phyloP scores from a whole-genome alignment of 2,797 vertebrate species.

The Gobio occitaniae region DNA sequence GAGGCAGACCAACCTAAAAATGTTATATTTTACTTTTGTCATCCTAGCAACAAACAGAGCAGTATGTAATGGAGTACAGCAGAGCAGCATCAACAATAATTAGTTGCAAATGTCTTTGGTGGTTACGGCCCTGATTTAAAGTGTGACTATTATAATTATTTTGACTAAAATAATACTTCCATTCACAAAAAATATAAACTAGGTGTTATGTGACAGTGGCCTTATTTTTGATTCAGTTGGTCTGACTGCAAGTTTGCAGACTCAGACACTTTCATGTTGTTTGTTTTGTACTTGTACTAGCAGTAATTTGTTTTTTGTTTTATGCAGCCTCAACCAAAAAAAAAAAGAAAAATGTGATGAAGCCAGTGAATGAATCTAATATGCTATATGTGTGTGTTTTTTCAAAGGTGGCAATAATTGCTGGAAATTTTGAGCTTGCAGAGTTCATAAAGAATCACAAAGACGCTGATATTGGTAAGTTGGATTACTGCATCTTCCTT shows the following conservation, averaged over 20 bases:
- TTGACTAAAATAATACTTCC: background rate
- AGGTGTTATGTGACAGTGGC: slow-evolving; percentile 26
- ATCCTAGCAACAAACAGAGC: too few relatives aligned
- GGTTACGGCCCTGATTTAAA: too few relatives aligned
- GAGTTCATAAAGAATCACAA: slow-evolving; percentile 89
- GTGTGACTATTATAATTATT: background rate
- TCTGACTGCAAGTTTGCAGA: slow-evolving; percentile 35
- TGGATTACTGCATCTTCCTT: background rate
- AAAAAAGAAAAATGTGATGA: background rate
- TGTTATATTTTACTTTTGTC: too few relatives aligned
- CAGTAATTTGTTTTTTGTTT: background rate
- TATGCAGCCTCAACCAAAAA: background rate
- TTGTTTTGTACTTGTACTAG: background rate
- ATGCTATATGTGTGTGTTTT: slow-evolving; percentile 15
- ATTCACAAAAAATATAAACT: background rate
- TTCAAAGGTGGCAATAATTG: slow-evolving; percentile 87
- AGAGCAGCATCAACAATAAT: too few relatives aligned
- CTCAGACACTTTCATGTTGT: slow-evolving; percentile 23
- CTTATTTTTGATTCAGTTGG: background rate
- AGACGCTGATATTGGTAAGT: slow-evolving; percentile 85
- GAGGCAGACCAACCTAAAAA: too few relatives aligned
- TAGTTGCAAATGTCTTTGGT: too few relatives aligned
- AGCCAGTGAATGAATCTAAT: background rate
- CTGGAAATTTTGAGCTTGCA: slow-evolving; percentile 88
- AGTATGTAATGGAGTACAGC: too few relatives aligned